phyloP scores from a whole-genome alignment of 2,797 vertebrate genomes.

The Karalla daura region DNA sequence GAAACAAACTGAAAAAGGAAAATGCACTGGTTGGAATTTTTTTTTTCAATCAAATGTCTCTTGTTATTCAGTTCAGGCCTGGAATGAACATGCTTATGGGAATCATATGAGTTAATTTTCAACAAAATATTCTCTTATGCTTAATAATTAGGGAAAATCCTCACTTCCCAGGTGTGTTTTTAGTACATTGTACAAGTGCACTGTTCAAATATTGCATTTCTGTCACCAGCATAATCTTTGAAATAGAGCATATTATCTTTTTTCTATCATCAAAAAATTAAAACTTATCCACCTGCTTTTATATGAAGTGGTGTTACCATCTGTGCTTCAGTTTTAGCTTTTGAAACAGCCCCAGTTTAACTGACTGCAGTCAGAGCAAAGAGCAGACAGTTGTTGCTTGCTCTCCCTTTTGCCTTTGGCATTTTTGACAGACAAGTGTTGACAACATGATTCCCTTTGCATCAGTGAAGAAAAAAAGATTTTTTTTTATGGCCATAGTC shows the following conservation, averaged over 20 bases:
- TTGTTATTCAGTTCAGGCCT: not conserved
- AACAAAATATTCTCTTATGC: not conserved
- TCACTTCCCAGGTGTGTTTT: not conserved
- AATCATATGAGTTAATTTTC: not conserved
- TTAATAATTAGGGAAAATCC: not conserved
- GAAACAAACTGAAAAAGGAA: not conserved
- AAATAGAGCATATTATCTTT: too few relatives aligned
- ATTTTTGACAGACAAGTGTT: conserved; percentile 45
- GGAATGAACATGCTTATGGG: not conserved
- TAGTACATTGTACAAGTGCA: too few relatives aligned
- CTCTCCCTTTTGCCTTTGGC: not conserved
- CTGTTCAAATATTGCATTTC: too few relatives aligned
- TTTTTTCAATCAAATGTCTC: not conserved
- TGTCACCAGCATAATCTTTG: too few relatives aligned
- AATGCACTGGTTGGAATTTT: not conserved
- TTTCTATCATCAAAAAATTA: too few relatives aligned
- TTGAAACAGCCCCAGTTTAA: not conserved
- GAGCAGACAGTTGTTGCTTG: not conserved
- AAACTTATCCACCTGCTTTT: too few relatives aligned
- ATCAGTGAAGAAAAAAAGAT: conserved; percentile 32
- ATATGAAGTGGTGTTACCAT: too few relatives aligned
- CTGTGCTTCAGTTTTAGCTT: not conserved
- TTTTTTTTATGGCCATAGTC: conserved; percentile 63
- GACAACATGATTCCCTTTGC: conserved; percentile 27
- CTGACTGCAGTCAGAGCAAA: not conserved